Evolutionary conservation across 2,113 vertebrate genomes (phyloP).

Genomic region (Cyprinus carpio): DNA sequence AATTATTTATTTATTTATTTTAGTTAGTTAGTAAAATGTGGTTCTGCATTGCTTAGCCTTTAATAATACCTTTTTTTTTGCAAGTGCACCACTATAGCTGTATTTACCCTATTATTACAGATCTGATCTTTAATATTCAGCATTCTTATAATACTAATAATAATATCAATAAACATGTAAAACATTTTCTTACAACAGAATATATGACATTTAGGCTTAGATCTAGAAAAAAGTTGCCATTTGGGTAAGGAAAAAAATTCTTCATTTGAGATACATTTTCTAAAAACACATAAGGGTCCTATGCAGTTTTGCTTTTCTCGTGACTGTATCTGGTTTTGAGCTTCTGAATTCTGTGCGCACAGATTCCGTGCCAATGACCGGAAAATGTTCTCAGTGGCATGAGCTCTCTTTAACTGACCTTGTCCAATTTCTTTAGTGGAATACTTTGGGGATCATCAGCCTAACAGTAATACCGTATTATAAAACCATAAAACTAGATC

Average conservation of each 20-base stretch:
- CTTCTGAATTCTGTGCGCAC: background rate
- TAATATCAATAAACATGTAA: too few relatives aligned
- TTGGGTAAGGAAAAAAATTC: background rate
- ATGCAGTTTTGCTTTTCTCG: background rate
- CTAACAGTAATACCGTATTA: constrained; percentile 13
- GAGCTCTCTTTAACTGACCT: constrained; percentile 13
- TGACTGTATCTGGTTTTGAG: background rate
- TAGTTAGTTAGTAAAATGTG: too few relatives aligned
- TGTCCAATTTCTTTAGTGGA: constrained; percentile 19
- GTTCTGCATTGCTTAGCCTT: background rate
- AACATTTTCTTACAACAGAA: too few relatives aligned
- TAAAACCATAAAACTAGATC: constrained; percentile 33
- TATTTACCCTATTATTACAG: background rate
- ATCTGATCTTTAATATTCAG: background rate
- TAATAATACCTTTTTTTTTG: background rate
- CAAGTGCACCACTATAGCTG: background rate
- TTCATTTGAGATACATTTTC: background rate
- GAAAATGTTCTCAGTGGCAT: background rate
- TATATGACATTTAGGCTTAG: background rate
- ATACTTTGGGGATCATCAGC: constrained; percentile 12
- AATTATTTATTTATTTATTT: too few relatives aligned
- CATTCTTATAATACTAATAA: background rate
- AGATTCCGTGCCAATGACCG: background rate
- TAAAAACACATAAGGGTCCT: background rate
- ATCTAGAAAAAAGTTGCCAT: background rate